Conservation (phyloP, 2,888 invertebrate species). For the Drosophila mimetica region DNA sequence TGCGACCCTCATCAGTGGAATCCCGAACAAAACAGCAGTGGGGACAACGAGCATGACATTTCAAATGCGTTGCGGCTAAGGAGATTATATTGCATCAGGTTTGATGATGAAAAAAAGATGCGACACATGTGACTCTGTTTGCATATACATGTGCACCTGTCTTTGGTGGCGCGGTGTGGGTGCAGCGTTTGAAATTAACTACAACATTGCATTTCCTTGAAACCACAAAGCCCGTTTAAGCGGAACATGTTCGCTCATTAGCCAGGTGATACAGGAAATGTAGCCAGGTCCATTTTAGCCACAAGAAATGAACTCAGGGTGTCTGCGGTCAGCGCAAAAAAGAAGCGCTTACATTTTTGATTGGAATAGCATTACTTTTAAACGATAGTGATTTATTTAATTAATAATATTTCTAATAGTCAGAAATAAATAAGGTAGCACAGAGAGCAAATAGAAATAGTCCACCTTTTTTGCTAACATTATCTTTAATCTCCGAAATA, state of each 20-base stretch:
- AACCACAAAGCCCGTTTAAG: conserved; percentile 12
- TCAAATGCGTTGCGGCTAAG: conserved; percentile 46
- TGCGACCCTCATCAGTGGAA: conserved; percentile 63
- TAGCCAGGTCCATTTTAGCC: not conserved
- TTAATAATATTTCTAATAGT: not conserved
- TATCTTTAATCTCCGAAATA: too few species aligned
- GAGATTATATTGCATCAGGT: conserved; percentile 47
- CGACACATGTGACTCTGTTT: conserved; percentile 33
- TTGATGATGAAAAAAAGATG: conserved; percentile 34
- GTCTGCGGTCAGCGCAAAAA: not conserved
- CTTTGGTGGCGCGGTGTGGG: not conserved
- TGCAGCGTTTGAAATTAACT: conserved; percentile 37
- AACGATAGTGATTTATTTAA: too few species aligned
- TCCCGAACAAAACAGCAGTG: conserved; percentile 60
- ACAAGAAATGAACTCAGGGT: not conserved
- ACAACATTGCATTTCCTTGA: conserved; percentile 14
- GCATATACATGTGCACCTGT: conserved; percentile 10
- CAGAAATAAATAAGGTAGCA: not conserved
- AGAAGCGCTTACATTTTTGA: not conserved
- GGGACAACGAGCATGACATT: conserved; percentile 45
- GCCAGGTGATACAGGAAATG: not conserved
- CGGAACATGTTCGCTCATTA: conserved; percentile 5
- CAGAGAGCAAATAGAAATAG: not conserved
- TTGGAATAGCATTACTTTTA: not conserved
- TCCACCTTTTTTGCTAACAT: too few species aligned